Base-by-base conservation (phyloP, 2,113 vertebrate species). In the Bufo bufo region DNA sequence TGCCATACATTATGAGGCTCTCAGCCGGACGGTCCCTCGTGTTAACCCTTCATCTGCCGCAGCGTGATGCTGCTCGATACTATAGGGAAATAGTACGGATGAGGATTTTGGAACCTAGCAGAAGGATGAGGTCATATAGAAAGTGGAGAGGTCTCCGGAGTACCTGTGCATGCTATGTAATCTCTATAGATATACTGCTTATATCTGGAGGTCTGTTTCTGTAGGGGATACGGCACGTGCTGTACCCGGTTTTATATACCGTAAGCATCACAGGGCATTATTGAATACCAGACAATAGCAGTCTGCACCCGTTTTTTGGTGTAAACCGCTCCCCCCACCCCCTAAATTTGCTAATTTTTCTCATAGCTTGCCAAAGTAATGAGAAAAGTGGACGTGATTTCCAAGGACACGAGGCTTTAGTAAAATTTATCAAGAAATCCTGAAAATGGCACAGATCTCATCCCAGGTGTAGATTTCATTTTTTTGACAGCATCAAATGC, bases 1-100 rank as follows among this genome's bases (percentile, higher is more conserved):
- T 88, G 56, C 86, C 86, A 65, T 88, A 75, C 87, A 89, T 78
- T 84, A 84, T 65, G 52, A 33, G 10, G 23, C 71, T 77, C 56
- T 9, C 71, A 23, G 72, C 69, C 20, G 14, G 17, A 61, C n/a
- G 56, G 84, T 50, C 85, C 54, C 59, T 23, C 19, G 7, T 16
- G 2, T 66, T 86, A 86, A 86, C 85, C 75, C 59, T 66, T 77
- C 11, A 71, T 56, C 56, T 85, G 72, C 72, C 50, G 84, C 4
- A 77, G 8, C 50, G 6, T 6, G 3, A 7, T 58, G 6, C 77
- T 33, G 77, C 13, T 58, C 77, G 45, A 10, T 16, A 17, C 77
- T 9, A 33, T 8, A 61, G 14, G 50, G 50, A 56, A 12, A 56
- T 56, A 1, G 14, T 80, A 43, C 77, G 58, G 77, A 58, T 79